Evolutionary conservation across 2,797 vertebrate genomes (phyloP).

Genomic region (Melanotaenia boesemani): DNA sequence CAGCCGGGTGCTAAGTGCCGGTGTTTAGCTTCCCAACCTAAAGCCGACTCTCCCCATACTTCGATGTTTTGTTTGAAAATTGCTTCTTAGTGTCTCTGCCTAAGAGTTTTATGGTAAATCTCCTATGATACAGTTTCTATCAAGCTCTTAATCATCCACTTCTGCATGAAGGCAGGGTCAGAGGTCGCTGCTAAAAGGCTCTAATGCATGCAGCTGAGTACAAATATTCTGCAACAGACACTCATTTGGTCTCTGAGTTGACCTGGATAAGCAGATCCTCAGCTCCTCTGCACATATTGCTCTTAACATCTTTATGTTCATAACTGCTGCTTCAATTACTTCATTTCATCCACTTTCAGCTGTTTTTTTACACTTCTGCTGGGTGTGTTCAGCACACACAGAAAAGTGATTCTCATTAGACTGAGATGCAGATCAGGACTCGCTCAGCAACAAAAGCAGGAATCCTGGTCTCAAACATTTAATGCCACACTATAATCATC

Average conservation of each 20-base stretch:
- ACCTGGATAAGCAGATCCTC: constrained; percentile 34
- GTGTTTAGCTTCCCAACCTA: constrained; percentile 40
- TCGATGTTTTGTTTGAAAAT: constrained; percentile 72
- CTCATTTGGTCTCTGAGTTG: constrained; percentile 48
- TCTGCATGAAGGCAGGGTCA: constrained; percentile 42
- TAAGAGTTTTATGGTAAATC: constrained; percentile 70
- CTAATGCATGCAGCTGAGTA: constrained; percentile 57
- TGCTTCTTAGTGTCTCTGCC: constrained; percentile 58
- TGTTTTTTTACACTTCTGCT: too few species aligned
- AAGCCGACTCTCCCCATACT: constrained; percentile 26
- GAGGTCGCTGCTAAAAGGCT: constrained; percentile 57
- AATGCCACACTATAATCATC: too few species aligned
- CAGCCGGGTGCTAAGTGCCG: constrained; percentile 63
- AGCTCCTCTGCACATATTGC: not conserved
- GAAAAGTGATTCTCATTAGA: too few species aligned
- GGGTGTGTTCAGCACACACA: too few species aligned
- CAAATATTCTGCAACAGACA: constrained; percentile 29
- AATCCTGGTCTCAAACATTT: too few species aligned
- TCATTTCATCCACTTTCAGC: not conserved
- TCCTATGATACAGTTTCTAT: constrained; percentile 62
- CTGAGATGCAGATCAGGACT: too few species aligned
- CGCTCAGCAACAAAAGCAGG: too few species aligned
- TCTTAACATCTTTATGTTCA: not conserved
- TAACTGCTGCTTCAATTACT: not conserved
- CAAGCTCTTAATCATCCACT: constrained; percentile 45